A percentile compares a stretch with the other conserved stretches of the same genome.
phyloP scores from a whole-genome alignment of 2,113 vertebrate species.

The Equus quagga region DNA sequence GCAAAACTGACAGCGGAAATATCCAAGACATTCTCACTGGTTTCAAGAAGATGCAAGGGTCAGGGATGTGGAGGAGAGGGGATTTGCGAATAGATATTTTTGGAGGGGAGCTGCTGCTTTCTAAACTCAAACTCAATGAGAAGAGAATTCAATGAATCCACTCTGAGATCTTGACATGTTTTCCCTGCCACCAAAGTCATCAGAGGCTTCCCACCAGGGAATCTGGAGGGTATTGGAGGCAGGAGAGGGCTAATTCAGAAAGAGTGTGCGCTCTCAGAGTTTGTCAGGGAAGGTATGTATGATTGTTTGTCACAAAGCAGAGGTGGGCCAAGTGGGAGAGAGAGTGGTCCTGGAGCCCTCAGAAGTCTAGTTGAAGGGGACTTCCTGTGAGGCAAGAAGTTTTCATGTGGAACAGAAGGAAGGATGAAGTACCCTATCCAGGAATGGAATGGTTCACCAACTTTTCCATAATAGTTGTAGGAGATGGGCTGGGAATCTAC shows the following conservation, averaged over 20 bases:
- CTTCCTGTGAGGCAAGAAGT: not conserved
- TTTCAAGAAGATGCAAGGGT: not conserved
- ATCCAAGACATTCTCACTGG: not conserved
- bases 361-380: not conserved
- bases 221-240: not conserved
- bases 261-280: not conserved
- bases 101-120: not conserved
- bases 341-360: accelerated
- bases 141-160: not conserved
- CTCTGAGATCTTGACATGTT: not conserved
- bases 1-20: not conserved
- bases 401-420: not conserved
- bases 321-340: not conserved
- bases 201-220: not conserved
- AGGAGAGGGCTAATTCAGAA: not conserved
- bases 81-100: not conserved
- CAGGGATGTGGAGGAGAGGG: not conserved
- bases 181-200: not conserved
- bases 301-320: not conserved
- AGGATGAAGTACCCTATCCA: not conserved
- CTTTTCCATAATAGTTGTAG: not conserved
- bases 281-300: not conserved
- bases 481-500: not conserved
- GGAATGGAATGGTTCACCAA: not conserved
- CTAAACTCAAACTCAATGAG: not conserved